Percentiles rank a stretch among this genome's conserved stretches.
Conservation (phyloP, 2,888 invertebrate species). For the Dexiosoma caninum region DNA sequence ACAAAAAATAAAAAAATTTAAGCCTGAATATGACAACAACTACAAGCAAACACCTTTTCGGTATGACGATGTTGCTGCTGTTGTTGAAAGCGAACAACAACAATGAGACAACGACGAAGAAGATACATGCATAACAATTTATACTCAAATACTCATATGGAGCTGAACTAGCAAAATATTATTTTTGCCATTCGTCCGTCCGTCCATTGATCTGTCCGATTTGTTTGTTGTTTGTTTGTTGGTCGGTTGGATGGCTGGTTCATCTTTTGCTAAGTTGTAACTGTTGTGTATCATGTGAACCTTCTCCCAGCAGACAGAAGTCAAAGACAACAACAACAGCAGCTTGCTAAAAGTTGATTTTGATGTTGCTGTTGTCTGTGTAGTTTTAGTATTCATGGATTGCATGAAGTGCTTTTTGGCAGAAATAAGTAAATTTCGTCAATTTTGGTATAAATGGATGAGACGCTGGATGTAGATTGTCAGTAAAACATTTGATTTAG, state of each 20-base stretch:
- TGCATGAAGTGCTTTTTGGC: conserved; percentile 57
- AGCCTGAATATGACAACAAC: conserved; percentile 53
- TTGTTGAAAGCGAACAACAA: conserved; percentile 15
- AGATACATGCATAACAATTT: conserved; percentile 28
- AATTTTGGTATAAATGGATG: conserved; percentile 78
- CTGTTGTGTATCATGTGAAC: conserved; percentile 64
- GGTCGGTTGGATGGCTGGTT: conserved; percentile 20
- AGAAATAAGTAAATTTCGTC: conserved; percentile 69
- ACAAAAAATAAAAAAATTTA: background rate
- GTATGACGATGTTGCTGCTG: conserved; percentile 11
- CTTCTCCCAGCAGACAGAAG: conserved; percentile 63
- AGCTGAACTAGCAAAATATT: conserved; percentile 53
- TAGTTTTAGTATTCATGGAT: conserved; percentile 41
- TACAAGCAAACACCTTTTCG: conserved; percentile 26
- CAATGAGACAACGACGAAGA: conserved; percentile 33
- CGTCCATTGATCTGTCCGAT: background rate
- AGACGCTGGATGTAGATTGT: conserved; percentile 75
- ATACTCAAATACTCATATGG: conserved; percentile 44
- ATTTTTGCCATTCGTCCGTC: background rate
- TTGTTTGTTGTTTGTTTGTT: conserved; percentile 11
- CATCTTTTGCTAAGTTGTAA: conserved; percentile 41
- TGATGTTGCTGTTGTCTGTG: conserved; percentile 27
- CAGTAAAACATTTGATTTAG: conserved; percentile 78
- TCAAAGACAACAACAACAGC: conserved; percentile 43
- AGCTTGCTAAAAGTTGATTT: conserved; percentile 15